Conservation (phyloP, 2,797 vertebrate species). For the Paguma larvata region DNA sequence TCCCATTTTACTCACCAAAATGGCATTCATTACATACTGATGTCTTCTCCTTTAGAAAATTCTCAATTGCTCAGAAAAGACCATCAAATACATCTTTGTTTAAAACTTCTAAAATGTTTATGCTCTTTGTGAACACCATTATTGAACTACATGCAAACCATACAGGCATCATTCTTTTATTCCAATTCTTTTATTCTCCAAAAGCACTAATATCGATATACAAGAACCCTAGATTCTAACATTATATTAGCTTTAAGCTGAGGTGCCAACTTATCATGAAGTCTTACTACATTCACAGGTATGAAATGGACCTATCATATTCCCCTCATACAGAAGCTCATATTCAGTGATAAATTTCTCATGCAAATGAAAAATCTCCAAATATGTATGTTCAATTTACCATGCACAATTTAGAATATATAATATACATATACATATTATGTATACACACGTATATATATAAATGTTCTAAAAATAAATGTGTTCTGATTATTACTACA, state of each 20-base stretch:
- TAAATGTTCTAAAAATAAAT: neutral
- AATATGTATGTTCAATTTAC: neutral
- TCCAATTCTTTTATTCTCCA: conserved; percentile 22
- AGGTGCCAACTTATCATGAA: neutral
- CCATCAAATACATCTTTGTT: neutral
- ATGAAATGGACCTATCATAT: neutral
- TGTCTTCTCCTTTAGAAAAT: conserved; percentile 25
- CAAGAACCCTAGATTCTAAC: neutral
- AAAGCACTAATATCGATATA: neutral
- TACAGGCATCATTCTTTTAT: neutral
- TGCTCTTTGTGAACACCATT: neutral
- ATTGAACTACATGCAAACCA: neutral
- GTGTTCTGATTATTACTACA: conserved; percentile 8
- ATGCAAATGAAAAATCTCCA: neutral
- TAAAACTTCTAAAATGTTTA: conserved; percentile 36
- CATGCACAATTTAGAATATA: conserved; percentile 31
- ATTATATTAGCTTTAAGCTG: neutral
- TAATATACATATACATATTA: neutral
- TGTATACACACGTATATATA: neutral
- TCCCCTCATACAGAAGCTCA: neutral
- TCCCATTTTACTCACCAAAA: neutral
- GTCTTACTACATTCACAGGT: neutral
- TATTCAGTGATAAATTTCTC: neutral
- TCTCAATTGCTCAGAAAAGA: conserved; percentile 15
- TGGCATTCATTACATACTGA: neutral